Evolutionary conservation across 2,113 vertebrate species (phyloP).

Genomic region (zebrafish (Danio rerio)): GRCz12tu NC_133189.1:954501-955000

Average conservation of each 20-base stretch:
- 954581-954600: slow-evolving; percentile 70
- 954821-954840: slow-evolving; percentile 70
- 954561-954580: slow-evolving; percentile 75
- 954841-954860: slow-evolving; percentile 84
- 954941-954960: slow-evolving; percentile 70
- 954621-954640: slow-evolving; percentile 79
- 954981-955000: slow-evolving; percentile 79
- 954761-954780: slow-evolving; percentile 82
- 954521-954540: slow-evolving; percentile 74
- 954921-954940: slow-evolving; percentile 78
- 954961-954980: slow-evolving; percentile 67
- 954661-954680: slow-evolving; percentile 64
- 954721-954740: slow-evolving; percentile 73
- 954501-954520: slow-evolving; percentile 75
- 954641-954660: slow-evolving; percentile 82
- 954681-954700: slow-evolving; percentile 74
- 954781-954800: slow-evolving; percentile 75
- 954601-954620: slow-evolving; percentile 79
- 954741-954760: slow-evolving; percentile 79
- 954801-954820: slow-evolving; percentile 76
- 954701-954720: slow-evolving; percentile 81
- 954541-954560: slow-evolving; percentile 71
- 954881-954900: slow-evolving; percentile 74
- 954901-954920: slow-evolving; percentile 77
- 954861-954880: slow-evolving; percentile 79